Percentiles rank a stretch among this genome's conserved stretches.
These are phyloP conservation scores for Oxyruncus cristatus DNA, from an alignment of 2,113 vertebrate genomes.

Conservation along the genomic window DNA sequence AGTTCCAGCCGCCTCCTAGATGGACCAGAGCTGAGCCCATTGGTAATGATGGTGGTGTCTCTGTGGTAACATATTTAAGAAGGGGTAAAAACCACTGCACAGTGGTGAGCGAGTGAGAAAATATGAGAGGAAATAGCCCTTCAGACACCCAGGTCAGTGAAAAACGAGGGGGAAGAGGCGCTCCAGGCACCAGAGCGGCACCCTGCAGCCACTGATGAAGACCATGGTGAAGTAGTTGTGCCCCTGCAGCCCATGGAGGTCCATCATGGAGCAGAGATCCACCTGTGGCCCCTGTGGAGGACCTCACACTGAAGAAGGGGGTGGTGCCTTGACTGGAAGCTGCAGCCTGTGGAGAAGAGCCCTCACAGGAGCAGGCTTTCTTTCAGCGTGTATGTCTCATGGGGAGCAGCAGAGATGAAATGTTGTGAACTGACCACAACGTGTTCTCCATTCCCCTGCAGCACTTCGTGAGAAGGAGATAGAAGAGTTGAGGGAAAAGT, in stretches of 20 bases:
- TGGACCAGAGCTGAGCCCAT: neutral
- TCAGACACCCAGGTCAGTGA: neutral
- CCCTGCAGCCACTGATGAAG: neutral
- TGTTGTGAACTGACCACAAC: neutral
- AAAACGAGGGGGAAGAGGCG: neutral
- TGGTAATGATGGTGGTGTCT: neutral
- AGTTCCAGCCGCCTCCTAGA: neutral
- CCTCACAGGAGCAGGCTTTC: neutral
- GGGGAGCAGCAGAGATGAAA: neutral
- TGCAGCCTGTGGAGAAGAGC: neutral
- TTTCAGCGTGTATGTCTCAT: neutral
- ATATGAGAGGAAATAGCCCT: no score
- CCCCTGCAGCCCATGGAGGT: neutral
- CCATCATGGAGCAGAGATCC: neutral
- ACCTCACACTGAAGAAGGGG: fast-evolving
- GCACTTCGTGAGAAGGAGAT: neutral
- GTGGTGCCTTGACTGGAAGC: neutral
- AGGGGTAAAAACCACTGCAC: neutral
- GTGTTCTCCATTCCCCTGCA: neutral
- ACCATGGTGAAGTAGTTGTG: neutral
- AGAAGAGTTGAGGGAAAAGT: neutral
- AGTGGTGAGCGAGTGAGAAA: neutral
- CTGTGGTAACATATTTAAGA: neutral
- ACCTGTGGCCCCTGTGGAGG: neutral
- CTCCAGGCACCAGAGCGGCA: neutral